Evolutionary conservation across 2,888 invertebrate species (phyloP).

Genomic region (Orthosia incerta): DNA sequence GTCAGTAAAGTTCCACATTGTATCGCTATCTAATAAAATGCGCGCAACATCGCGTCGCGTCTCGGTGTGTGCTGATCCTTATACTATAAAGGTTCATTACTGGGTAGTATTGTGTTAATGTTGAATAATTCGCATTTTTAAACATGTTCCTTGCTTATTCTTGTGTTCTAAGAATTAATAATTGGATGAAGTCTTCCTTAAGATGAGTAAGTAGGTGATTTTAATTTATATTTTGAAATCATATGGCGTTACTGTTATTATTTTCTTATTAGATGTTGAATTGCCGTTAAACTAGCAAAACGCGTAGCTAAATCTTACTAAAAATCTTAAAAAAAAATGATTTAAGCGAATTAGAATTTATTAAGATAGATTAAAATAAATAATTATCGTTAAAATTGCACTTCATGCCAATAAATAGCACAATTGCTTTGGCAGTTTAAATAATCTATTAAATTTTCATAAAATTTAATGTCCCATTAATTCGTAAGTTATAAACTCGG

Average conservation of each 20-base stretch:
- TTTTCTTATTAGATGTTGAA: background rate
- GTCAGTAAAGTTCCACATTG: background rate
- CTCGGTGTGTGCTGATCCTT: background rate
- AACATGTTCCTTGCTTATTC: conserved; percentile 12
- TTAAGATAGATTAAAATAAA: background rate
- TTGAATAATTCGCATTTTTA: conserved; percentile 49
- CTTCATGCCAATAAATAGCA: background rate
- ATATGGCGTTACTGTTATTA: background rate
- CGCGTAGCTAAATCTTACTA: background rate
- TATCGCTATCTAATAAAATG: background rate
- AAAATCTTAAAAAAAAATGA: no score
- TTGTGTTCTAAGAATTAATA: conserved; percentile 23
- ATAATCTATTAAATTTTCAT: conserved; percentile 3
- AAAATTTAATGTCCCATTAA: background rate
- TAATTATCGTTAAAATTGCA: background rate
- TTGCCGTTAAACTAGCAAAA: background rate
- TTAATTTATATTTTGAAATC: background rate
- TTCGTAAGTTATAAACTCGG: background rate
- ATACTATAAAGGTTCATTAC: conserved; percentile 47
- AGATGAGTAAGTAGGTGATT: background rate
- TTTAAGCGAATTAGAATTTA: background rate
- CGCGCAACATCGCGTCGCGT: no score
- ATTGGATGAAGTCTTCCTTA: conserved; percentile 9
- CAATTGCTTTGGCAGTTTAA: no score
- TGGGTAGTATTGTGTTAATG: conserved; percentile 44